A percentile compares a stretch with the other conserved stretches of the same genome.
Conservation (phyloP, 2,113 vertebrate species). For the Heteronetta atricapilla region DNA sequence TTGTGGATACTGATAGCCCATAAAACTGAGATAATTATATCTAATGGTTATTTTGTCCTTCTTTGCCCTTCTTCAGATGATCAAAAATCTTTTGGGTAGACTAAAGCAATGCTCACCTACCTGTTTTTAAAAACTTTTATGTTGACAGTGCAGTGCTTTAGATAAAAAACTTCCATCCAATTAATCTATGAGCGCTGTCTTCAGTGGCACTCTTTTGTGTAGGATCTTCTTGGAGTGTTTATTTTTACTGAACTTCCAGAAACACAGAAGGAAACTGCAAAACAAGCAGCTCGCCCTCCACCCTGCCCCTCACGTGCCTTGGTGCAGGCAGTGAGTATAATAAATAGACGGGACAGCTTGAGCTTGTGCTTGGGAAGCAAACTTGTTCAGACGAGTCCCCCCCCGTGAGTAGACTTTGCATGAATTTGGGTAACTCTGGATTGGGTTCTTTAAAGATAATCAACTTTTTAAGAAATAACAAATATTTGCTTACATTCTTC, state of each 20-base stretch:
- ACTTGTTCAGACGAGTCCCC: slow-evolving; percentile 28
- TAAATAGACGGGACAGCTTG: slow-evolving; percentile 24
- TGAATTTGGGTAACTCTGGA: slow-evolving; percentile 16
- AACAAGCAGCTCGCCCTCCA: background rate
- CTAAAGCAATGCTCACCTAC: background rate
- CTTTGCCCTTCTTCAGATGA: background rate
- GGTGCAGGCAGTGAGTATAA: background rate
- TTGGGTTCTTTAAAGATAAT: background rate
- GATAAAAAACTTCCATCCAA: background rate
- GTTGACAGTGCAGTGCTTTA: background rate
- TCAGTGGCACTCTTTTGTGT: background rate
- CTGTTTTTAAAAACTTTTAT: background rate
- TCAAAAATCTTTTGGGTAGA: slow-evolving; percentile 9
- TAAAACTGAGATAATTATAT: slow-evolving; percentile 20
- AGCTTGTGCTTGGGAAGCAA: background rate
- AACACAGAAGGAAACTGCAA: background rate
- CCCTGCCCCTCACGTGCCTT: background rate
- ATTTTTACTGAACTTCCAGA: background rate
- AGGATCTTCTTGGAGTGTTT: background rate
- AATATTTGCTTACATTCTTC: background rate
- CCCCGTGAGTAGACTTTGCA: background rate
- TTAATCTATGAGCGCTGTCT: background rate
- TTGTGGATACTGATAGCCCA: slow-evolving; percentile 3
- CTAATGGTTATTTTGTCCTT: slow-evolving; percentile 40
- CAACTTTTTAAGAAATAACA: background rate